Base-by-base conservation (phyloP, 1,140 invertebrate species). In the Bombus terrestris region DNA sequence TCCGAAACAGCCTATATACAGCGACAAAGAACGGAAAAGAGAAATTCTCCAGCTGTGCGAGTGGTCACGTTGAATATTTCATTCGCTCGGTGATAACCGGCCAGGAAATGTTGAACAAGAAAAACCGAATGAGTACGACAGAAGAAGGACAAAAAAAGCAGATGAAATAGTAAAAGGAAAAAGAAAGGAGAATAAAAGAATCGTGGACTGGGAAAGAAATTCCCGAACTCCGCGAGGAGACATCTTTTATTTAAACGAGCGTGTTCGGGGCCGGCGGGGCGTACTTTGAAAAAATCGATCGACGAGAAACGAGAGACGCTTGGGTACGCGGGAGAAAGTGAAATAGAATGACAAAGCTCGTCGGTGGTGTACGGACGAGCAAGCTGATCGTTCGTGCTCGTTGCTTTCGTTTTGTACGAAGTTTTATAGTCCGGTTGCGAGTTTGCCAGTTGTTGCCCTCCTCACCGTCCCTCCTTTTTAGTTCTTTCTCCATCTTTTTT, bases 371-470 rank as follows among this genome's bases (percentile, higher is more conserved):
- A 75, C 62, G 74, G 41, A 83, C 81, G 76, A 71, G 86, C 78
- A 62, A 89, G 80, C 88, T 80, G 88, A 89, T 89, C 82, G 77
- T 85, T 69, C 78, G 69, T 75, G 78, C 66, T 64, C 47, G 72
- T 71, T 82, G 32, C 86, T 87, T 91, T 93, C 92, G 90, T 92
- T 92, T 93, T 92, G 88, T 69, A 83, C 69, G 59, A 89, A 92
- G 89, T 93, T 92, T 93, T 92, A 89, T 91, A 89, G 91, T 88
- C 81, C 69, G 83, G 88, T 81, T 92, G 92, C 91, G 92, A 92
- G 91, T 92, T 93, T 93, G 92, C 91, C 92, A 88, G 91, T 83
- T 93, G 87, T 79, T 75, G 77, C 80, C 77, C 86, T 80, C 78
- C 86, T 88, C 83, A 57, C 69, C 41, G 35, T 73, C 32, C 74